Evolutionary conservation across 2,888 invertebrate species (phyloP).

Genomic region (Polymixis flavicincta): DNA sequence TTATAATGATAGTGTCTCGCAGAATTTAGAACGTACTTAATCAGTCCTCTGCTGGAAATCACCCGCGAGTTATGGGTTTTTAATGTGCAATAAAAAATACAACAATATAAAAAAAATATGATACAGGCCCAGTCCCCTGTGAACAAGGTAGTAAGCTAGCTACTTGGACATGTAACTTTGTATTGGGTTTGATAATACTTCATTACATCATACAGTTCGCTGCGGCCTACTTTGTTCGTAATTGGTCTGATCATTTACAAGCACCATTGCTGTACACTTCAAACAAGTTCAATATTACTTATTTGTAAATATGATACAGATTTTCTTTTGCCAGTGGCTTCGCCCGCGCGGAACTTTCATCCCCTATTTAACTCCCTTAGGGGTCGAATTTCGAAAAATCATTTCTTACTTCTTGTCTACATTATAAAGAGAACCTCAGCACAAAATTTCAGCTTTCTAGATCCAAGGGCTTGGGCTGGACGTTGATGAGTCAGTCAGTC

Average conservation of each 20-base stretch:
- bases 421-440: too few relatives aligned
- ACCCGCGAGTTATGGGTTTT: background rate
- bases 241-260: conserved; percentile 33
- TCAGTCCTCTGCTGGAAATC: background rate
- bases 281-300: conserved; percentile 22
- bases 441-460: too few relatives aligned
- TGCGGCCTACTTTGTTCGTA: conserved; percentile 38
- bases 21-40: background rate
- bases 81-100: background rate
- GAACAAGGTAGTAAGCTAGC: background rate
- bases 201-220: conserved; percentile 22
- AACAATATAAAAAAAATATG: background rate
- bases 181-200: conserved; percentile 31
- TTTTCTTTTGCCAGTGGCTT: background rate
- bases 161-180: conserved; percentile 21
- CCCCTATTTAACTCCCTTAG: too few relatives aligned
- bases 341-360: too few relatives aligned
- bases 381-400: too few relatives aligned
- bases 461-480: too few relatives aligned
- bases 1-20: background rate
- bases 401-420: too few relatives aligned
- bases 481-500: too few relatives aligned
- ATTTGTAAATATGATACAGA: conserved; percentile 6
- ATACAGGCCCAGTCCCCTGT: background rate
- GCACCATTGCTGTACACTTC: conserved; percentile 11